phyloP scores from a whole-genome alignment of 2,888 invertebrate genomes.

The Bombyx huttoni region DNA sequence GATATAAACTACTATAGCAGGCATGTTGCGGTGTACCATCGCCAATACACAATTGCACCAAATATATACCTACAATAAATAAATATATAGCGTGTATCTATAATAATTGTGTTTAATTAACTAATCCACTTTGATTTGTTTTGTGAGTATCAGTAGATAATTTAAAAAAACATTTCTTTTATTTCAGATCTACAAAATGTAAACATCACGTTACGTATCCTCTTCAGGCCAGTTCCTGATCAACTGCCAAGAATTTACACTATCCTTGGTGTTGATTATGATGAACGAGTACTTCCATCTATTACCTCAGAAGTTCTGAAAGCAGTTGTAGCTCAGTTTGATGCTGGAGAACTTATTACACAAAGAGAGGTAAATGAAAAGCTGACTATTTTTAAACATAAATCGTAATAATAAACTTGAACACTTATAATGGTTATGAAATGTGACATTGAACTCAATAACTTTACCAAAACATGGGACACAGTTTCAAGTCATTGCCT shows the following conservation, averaged over 20 bases:
- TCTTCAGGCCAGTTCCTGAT: slow-evolving; percentile 96
- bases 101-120: too few species aligned
- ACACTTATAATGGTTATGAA: too few species aligned
- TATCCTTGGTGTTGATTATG: slow-evolving; percentile 96
- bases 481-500: too few species aligned
- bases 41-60: too few species aligned
- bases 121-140: neutral
- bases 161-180: neutral
- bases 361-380: slow-evolving; percentile 83
- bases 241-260: slow-evolving; percentile 95
- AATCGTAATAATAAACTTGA: too few species aligned
- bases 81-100: too few species aligned
- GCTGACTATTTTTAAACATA: neutral
- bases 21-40: too few species aligned
- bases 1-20: too few species aligned
- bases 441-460: too few species aligned
- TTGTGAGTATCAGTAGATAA: neutral
- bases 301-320: slow-evolving; percentile 99
- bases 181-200: slow-evolving; percentile 97
- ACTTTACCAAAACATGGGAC: too few species aligned
- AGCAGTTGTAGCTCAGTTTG: slow-evolving; percentile 99
- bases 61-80: too few species aligned
- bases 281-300: slow-evolving; percentile 97
- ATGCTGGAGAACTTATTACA: slow-evolving; percentile 98
- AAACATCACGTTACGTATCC: slow-evolving; percentile 97